Percentiles rank a stretch among this genome's conserved stretches.
Conservation (phyloP, 2,113 vertebrate genomes). For the Hyperoodon ampullatus region DNA sequence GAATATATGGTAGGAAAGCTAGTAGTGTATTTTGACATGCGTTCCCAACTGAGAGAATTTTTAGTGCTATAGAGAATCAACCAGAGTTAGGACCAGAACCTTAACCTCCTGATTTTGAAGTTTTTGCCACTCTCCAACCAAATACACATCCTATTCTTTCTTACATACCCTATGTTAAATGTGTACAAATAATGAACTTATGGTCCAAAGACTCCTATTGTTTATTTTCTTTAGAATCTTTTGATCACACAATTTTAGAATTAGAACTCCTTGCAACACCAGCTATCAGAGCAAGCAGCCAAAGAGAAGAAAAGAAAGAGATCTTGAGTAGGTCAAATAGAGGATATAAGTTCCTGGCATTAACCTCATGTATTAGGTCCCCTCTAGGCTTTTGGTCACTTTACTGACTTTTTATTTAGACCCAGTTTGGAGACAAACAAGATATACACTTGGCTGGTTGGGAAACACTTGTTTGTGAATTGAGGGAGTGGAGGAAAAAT, state of each 20-base stretch:
- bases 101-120: background rate
- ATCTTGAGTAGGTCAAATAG: background rate
- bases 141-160: background rate
- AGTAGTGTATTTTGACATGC: background rate
- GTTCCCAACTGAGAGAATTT: background rate
- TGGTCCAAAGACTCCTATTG: background rate
- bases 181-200: background rate
- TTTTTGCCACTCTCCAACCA: background rate
- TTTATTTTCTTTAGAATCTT: constrained; percentile 3
- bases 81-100: background rate
- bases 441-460: background rate
- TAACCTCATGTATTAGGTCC: background rate
- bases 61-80: background rate
- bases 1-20: background rate
- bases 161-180: background rate
- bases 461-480: background rate
- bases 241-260: background rate
- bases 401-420: constrained; percentile 15
- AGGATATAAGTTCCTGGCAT: background rate
- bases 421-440: background rate
- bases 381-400: background rate
- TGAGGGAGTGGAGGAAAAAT: background rate
- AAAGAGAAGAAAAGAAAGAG: background rate
- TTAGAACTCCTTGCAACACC: background rate
- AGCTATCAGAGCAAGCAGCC: background rate